These are phyloP conservation scores for Danio jaintianensis DNA, from an alignment of 2,797 vertebrate genomes.

Conservation along the genomic window DNA sequence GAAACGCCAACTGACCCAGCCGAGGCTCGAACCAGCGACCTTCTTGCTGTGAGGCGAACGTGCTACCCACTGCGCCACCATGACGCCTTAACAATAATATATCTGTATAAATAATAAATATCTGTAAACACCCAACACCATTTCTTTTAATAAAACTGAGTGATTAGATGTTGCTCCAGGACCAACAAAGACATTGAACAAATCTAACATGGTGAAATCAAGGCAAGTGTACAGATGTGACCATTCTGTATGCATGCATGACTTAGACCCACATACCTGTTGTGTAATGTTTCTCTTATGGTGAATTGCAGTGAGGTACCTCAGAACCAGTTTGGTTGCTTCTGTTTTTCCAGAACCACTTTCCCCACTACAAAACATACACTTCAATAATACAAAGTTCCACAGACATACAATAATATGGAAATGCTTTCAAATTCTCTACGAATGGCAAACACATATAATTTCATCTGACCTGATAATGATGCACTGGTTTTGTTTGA, in stretches of 20 bases:
- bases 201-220: neutral
- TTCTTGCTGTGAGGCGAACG: too few relatives aligned
- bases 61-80: too few relatives aligned
- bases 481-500: slow-evolving; percentile 98
- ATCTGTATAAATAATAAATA: too few relatives aligned
- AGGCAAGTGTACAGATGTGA: neutral
- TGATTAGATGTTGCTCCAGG: neutral
- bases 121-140: neutral
- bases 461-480: slow-evolving; percentile 88
- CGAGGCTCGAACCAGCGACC: too few relatives aligned
- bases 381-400: slow-evolving; percentile 10
- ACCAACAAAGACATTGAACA: neutral
- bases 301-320: slow-evolving; percentile 92
- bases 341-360: slow-evolving; percentile 96
- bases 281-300: slow-evolving; percentile 86
- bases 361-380: slow-evolving; percentile 84
- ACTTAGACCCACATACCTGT: slow-evolving; percentile 72
- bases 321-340: slow-evolving; percentile 93
- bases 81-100: too few relatives aligned
- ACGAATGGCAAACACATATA: neutral
- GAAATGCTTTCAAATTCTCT: neutral
- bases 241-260: neutral
- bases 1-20: too few relatives aligned
- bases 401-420: neutral
- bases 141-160: neutral